Percentiles rank a stretch among this genome's conserved stretches.
Evolutionary conservation across 2,888 invertebrate species (phyloP).

Genomic region (Mallateleia sp.): DNA sequence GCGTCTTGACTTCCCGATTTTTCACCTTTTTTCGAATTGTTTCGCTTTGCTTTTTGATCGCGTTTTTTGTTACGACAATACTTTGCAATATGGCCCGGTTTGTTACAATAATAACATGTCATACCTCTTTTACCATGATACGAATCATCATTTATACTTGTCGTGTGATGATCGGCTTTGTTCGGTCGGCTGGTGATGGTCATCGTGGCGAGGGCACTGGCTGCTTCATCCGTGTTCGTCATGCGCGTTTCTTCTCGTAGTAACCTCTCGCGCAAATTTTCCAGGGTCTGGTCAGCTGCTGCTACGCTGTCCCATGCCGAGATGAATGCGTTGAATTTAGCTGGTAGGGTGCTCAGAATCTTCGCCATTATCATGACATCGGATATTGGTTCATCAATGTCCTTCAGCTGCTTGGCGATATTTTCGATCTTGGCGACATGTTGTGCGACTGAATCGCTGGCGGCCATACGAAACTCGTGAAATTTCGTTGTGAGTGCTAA

Average conservation of each 20-base stretch:
- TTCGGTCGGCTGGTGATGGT: not conserved
- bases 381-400: constrained; percentile 23
- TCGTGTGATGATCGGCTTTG: not conserved
- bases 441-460: constrained; percentile 5
- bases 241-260: constrained; percentile 40
- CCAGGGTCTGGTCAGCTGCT: constrained; percentile 26
- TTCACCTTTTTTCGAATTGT: not conserved
- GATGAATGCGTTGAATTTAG: constrained; percentile 26
- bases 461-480: constrained; percentile 34
- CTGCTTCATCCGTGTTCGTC: constrained; percentile 21
- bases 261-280: constrained; percentile 14
- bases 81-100: constrained; percentile 40
- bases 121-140: constrained; percentile 4
- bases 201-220: constrained; percentile 11
- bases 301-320: constrained; percentile 47
- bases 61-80: constrained; percentile 34
- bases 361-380: constrained; percentile 50
- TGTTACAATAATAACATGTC: constrained; percentile 40
- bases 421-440: constrained; percentile 34
- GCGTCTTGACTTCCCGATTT: constrained; percentile 1
- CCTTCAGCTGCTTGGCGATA: constrained; percentile 10
- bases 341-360: constrained; percentile 29
- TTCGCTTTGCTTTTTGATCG: constrained; percentile 21
- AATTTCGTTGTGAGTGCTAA: constrained; percentile 44
- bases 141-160: not conserved